Evolutionary conservation across 1,140 invertebrate genomes (phyloP).

Genomic region (Lordiphosa clarofinis): DNA sequence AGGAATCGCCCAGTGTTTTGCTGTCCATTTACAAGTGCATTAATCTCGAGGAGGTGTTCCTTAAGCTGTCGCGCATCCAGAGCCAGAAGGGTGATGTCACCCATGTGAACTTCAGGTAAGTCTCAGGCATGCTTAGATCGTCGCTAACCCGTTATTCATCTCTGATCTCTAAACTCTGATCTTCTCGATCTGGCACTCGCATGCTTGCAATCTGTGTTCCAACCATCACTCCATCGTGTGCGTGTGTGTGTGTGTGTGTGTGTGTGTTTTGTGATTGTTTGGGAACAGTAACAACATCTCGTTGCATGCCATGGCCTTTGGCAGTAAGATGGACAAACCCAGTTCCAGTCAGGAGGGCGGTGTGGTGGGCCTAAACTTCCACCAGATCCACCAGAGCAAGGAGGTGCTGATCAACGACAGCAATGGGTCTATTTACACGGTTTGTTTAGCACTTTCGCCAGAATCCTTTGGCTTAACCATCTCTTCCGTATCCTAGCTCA

Average conservation of each 20-base stretch:
- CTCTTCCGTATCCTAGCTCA: conserved; percentile 37
- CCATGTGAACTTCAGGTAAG: conserved; percentile 79
- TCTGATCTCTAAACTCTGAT: conserved; percentile 27
- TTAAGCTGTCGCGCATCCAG: conserved; percentile 88
- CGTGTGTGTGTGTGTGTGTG: conserved; percentile 20
- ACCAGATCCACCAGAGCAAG: conserved; percentile 94
- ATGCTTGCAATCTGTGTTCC: conserved; percentile 65
- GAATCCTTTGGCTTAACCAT: neutral
- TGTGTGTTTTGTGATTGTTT: conserved; percentile 37
- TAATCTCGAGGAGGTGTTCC: conserved; percentile 95
- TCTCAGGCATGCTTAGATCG: conserved; percentile 32
- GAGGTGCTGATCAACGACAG: conserved; percentile 89
- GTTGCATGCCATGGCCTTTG: conserved; percentile 88
- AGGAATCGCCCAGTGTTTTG: conserved; percentile 92
- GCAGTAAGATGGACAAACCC: conserved; percentile 87
- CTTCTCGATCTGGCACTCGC: conserved; percentile 45
- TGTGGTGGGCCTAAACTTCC: conserved; percentile 92
- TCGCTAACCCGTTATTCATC: conserved; percentile 39
- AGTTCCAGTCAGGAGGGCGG: conserved; percentile 91
- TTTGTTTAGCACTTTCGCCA: conserved; percentile 45
- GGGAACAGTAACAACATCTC: conserved; percentile 86
- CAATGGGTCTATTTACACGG: conserved; percentile 83
- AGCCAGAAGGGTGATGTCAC: conserved; percentile 79
- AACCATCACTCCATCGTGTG: conserved; percentile 31
- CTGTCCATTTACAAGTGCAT: conserved; percentile 90